Conservation (phyloP, 2,888 invertebrate genomes). For the Agrotis segetum region DNA sequence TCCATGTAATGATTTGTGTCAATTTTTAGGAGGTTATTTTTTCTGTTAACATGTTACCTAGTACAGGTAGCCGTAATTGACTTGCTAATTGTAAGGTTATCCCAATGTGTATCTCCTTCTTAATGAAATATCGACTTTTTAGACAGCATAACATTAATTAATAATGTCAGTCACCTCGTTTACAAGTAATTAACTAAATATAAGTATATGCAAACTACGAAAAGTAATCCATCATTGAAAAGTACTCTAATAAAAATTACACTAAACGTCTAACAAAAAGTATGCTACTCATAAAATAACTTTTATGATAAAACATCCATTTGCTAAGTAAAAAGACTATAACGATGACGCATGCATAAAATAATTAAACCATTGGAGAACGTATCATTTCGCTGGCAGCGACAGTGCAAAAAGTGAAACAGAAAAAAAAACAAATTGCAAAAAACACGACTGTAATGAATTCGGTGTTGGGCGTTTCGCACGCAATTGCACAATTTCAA, state of each 20-base stretch:
- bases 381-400: slow-evolving; percentile 79
- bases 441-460: slow-evolving; percentile 88
- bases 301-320: slow-evolving; percentile 68
- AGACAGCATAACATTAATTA: neutral
- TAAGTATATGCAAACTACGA: slow-evolving; percentile 14
- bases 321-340: slow-evolving; percentile 69
- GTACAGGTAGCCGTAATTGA: too few relatives aligned
- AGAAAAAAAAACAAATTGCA: slow-evolving; percentile 79
- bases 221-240: slow-evolving; percentile 38
- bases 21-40: neutral
- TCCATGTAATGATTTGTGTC: neutral
- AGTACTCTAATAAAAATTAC: slow-evolving; percentile 54
- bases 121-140: neutral
- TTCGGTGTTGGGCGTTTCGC: slow-evolving; percentile 87
- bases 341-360: slow-evolving; percentile 75
- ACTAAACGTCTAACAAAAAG: slow-evolving; percentile 43
- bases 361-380: slow-evolving; percentile 84
- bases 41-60: too few relatives aligned
- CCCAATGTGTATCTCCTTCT: too few relatives aligned
- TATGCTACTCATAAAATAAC: slow-evolving; percentile 60
- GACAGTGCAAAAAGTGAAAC: slow-evolving; percentile 70
- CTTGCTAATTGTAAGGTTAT: too few relatives aligned
- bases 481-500: slow-evolving; percentile 92
- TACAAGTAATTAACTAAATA: neutral
- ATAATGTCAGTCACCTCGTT: neutral